Evolutionary conservation across 2,888 invertebrate genomes (phyloP), one percentile per base, ranked within the genome.

Genomic region (Orchestes rusci): DNA sequence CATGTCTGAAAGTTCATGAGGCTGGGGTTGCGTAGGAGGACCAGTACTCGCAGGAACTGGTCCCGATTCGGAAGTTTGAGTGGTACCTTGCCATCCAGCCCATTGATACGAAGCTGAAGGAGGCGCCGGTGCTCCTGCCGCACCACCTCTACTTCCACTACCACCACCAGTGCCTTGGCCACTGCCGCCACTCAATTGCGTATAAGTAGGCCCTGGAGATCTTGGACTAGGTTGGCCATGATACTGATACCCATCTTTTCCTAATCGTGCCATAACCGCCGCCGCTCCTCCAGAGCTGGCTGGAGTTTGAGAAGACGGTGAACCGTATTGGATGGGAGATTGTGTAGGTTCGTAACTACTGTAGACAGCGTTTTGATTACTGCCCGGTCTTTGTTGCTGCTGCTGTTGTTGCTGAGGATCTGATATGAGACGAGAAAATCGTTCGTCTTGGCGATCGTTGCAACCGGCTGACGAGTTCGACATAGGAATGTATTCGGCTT

Each of bases 1-100:
- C 91, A 93, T 91, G 62, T 93, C 92, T 12, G 89, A 85, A 43
- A 92, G 76, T 71, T 91, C 91, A 60, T 83, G 84, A 4, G 80
- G 81, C 57, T 80, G 80, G 29, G 82, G 79, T 43, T 79, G 80
- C 23, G 82, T 79, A 30, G 77, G 77, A 43, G 79, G 76, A 19
- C 65, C 67, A 23, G 70, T 74, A 38, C 71, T 74, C 57, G 75
- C 72, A 15, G 71, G 60, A 46, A 68, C 64, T 49, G 73, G 68
- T 18, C 64, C 67, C 51, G 70, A 67, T 56, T 71, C 71, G 3
- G 72, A 67, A 4, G 53, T 53, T 18, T 54, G 55, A 4, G 58
- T 42, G n/a, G 57, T 48, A 18, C 61, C 61, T 51, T 67, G 68
- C 68, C 67, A 67, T 29, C 52, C 54, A 23, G 65, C 61, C 67